Base-by-base conservation (phyloP, 2,113 vertebrate genomes). In the Catagonus wagneri region DNA sequence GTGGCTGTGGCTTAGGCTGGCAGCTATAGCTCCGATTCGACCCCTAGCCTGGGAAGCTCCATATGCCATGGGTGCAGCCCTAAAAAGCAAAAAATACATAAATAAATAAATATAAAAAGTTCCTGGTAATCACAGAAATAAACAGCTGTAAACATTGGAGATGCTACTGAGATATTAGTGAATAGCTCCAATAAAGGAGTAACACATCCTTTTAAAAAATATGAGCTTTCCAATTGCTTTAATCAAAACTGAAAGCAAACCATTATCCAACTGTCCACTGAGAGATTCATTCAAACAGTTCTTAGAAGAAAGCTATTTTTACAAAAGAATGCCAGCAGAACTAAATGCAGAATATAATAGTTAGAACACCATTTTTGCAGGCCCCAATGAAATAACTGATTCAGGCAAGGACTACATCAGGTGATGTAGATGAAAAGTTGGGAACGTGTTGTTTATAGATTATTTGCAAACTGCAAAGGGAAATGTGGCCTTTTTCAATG, bases 181-280 rank as follows among this genome's bases (percentile, higher is more conserved):
- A 89, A 66, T 23, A 29, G 63, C 52, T 83, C n/a, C 23, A 75
- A 58, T 68, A 90, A 69, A 25, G 75, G 80, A 23, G 72, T 87
- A 83, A 90, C 39, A 87, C 61, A 93, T 80, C 14, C 16, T 86
- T 93, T 90, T 25, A 90, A 90, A 90, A 71, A 54, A 76, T 23
- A 56, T 56, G 16, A 63, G 71, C 19, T 97, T 80, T 89, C 39
- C 29, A 74, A 83, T 17, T 83, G 36, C 23, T 95, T 95, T 91
- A 83, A 79, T 63, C 14, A 89, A 81, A 85, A 89, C 4, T 63
- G 22, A 89, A 94, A 92, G 39, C 58, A 94, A 96, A 89, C 39
- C 23, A 85, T 66, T 76, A 89, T 14, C 52, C 60, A 74, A 22
- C 1, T 61, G 4, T 80, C 34, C 79, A 66, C n/a, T 52, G 25